A percentile compares a stretch with the other conserved stretches of the same genome.
Conservation (phyloP, 2,888 invertebrate species). For the Lottia gigantea region DNA sequence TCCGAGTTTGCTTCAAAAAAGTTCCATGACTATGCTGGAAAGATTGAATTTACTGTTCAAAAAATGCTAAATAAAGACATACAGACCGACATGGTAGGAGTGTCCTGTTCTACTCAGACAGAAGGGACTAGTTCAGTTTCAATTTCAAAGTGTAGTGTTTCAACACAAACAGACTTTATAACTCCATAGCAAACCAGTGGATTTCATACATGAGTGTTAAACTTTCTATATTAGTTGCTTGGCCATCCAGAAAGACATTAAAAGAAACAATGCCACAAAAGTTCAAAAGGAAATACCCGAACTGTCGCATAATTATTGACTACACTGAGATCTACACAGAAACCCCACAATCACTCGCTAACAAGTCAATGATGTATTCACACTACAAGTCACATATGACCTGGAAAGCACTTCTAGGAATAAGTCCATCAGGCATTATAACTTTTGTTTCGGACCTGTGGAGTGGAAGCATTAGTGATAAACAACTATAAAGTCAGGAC, state of each 20-base stretch:
- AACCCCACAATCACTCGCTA: constrained; percentile 23
- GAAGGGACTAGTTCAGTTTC: no score
- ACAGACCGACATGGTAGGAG: no score
- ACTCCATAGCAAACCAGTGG: constrained; percentile 12
- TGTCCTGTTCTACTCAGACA: no score
- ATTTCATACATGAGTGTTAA: constrained; percentile 14
- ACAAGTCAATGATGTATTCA: constrained; percentile 27
- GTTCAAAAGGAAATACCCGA: constrained; percentile 28
- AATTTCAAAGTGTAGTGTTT: no score
- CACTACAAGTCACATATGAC: constrained; percentile 34
- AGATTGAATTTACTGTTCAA: no score
- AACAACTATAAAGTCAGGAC: constrained; percentile 22
- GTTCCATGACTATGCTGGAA: no score
- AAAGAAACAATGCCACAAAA: constrained; percentile 23
- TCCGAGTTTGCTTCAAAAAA: no score
- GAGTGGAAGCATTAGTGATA: constrained; percentile 32
- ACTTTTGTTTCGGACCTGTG: constrained; percentile 35
- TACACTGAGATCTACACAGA: constrained; percentile 36
- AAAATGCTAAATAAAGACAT: no score
- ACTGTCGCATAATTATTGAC: constrained; percentile 32
- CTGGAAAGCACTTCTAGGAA: constrained; percentile 30
- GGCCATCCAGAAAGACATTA: constrained; percentile 22
- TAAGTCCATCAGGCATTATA: constrained; percentile 30
- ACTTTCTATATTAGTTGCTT: constrained; percentile 11
- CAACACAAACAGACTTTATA: no score